phyloP scores from a whole-genome alignment of 2,888 invertebrate genomes.

The Protophormia terraenovae region DNA sequence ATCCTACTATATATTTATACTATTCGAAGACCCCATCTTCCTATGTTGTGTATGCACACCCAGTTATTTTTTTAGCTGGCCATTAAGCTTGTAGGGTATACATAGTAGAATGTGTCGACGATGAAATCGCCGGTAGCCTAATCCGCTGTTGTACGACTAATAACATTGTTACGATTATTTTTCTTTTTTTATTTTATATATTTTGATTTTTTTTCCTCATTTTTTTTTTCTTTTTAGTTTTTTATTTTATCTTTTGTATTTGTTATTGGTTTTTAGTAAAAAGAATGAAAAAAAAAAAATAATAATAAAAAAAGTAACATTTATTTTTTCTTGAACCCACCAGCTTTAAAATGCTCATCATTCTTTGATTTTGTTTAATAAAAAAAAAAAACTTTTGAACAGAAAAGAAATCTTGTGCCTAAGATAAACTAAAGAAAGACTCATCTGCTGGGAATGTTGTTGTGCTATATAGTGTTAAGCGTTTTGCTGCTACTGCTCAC shows the following conservation, averaged over 20 bases:
- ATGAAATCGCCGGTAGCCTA: constrained; percentile 80
- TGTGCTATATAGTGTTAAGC: constrained; percentile 64
- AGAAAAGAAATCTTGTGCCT: constrained; percentile 12
- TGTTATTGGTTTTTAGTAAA: constrained; percentile 48
- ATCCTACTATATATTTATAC: neutral
- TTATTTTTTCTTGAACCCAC: constrained; percentile 32
- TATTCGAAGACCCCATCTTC: too few relatives aligned
- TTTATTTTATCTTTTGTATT: constrained; percentile 47
- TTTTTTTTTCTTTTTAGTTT: constrained; percentile 33
- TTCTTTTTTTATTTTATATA: constrained; percentile 68
- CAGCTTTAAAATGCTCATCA: constrained; percentile 50
- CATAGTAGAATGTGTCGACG: constrained; percentile 66
- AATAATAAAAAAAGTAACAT: constrained; percentile 27
- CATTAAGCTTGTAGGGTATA: constrained; percentile 29
- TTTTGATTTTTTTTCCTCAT: constrained; percentile 57
- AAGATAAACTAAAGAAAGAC: constrained; percentile 21
- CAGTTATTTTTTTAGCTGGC: neutral
- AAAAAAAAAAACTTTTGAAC: constrained; percentile 11
- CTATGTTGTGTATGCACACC: constrained; percentile 33
- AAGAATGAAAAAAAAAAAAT: constrained; percentile 28
- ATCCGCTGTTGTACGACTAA: constrained; percentile 81
- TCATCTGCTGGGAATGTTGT: constrained; percentile 66
- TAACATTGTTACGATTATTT: constrained; percentile 81
- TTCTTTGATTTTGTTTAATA: constrained; percentile 53
- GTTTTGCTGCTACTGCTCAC: constrained; percentile 67